Evolutionary conservation across 2,113 vertebrate species (phyloP).

Genomic region (Procavia capensis): DNA sequence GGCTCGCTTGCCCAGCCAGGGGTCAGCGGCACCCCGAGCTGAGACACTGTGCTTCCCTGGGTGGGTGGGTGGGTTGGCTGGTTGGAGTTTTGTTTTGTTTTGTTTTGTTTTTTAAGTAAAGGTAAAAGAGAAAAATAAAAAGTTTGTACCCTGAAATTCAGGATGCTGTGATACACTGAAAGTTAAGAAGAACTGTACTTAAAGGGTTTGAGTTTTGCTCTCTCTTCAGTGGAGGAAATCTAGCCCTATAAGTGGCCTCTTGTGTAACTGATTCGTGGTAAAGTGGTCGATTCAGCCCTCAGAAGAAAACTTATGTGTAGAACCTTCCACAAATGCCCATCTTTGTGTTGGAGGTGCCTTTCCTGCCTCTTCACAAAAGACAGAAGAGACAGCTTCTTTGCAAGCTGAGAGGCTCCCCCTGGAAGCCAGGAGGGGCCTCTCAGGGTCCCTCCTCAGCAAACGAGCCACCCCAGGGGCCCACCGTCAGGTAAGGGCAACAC

Average conservation of each 20-base stretch:
- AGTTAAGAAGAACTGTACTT: constrained; percentile 59
- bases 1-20: background rate
- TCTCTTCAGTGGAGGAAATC: constrained; percentile 35
- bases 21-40: fast-evolving
- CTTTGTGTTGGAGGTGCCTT: constrained; percentile 66
- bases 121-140: constrained; percentile 62
- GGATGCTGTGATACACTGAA: constrained; percentile 72
- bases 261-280: constrained; percentile 73
- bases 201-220: constrained; percentile 46
- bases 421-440: background rate
- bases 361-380: constrained; percentile 62
- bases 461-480: background rate
- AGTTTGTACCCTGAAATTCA: constrained; percentile 64
- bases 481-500: constrained; percentile 1
- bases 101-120: background rate
- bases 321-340: background rate
- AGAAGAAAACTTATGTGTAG: constrained; percentile 46
- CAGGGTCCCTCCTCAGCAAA: background rate
- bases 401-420: constrained; percentile 23
- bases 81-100: background rate
- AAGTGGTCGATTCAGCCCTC: background rate
- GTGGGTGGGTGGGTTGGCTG: background rate
- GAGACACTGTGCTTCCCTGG: constrained; percentile 24
- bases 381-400: constrained; percentile 31
- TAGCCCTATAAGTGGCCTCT: constrained; percentile 29